Evolutionary conservation across 2,888 invertebrate genomes (phyloP).

Genomic region (Melipona bicolor): DNA sequence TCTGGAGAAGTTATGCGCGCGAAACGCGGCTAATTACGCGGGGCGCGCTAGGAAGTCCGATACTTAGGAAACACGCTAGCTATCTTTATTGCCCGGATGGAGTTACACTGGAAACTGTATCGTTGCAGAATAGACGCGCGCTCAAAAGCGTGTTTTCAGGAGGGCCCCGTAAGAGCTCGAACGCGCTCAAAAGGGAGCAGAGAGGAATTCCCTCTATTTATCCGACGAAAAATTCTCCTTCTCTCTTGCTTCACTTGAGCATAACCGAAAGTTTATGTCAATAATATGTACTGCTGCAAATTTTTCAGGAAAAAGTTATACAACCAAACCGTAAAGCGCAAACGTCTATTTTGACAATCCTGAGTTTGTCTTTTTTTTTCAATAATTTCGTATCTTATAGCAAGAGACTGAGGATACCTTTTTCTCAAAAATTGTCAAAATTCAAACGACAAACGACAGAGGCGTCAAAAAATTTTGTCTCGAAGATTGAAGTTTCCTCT

Average conservation of each 20-base stretch:
- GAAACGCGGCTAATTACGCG: slow-evolving; percentile 38
- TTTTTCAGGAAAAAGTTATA: too few species aligned
- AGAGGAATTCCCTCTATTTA: neutral
- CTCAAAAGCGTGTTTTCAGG: neutral
- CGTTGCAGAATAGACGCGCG: neutral
- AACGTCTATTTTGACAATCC: too few species aligned
- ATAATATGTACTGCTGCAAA: too few species aligned
- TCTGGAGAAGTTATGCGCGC: slow-evolving; percentile 20
- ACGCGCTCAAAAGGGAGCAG: neutral
- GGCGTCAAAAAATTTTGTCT: too few species aligned
- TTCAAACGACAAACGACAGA: too few species aligned
- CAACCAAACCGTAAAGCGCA: too few species aligned
- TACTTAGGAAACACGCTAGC: slow-evolving; percentile 3
- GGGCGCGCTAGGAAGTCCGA: slow-evolving; percentile 1
- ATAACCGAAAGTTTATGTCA: too few species aligned
- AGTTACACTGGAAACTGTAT: slow-evolving; percentile 28
- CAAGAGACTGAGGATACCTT: too few species aligned
- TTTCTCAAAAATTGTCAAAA: too few species aligned
- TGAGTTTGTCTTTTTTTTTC: too few species aligned
- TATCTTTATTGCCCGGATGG: neutral
- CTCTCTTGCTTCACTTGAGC: neutral
- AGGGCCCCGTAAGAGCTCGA: neutral
- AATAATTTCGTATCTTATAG: too few species aligned
- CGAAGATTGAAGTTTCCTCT: too few species aligned
- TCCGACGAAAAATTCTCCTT: neutral